These are phyloP conservation scores for Babyrousa celebensis DNA, from an alignment of 2,797 vertebrate species.

Conservation along the genomic window DNA sequence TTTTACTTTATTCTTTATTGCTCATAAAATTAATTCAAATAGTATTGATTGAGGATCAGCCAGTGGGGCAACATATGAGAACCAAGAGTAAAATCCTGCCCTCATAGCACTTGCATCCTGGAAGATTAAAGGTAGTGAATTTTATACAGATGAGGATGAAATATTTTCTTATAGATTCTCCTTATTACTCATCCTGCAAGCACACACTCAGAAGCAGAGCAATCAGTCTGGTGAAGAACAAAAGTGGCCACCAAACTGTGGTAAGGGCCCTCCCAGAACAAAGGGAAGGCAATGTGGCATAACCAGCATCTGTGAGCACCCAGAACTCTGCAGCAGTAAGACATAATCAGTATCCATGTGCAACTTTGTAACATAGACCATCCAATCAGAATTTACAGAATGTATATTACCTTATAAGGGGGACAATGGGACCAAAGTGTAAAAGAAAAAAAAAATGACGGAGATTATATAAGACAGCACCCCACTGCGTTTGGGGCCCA, in stretches of 20 bases:
- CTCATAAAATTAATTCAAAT: not conserved
- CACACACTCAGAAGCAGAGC: not conserved
- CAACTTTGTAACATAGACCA: no score
- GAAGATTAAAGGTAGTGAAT: not conserved
- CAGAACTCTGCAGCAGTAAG: no score
- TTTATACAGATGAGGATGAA: not conserved
- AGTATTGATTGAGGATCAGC: not conserved
- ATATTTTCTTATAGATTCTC: not conserved
- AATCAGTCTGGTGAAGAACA: not conserved
- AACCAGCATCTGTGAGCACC: no score
- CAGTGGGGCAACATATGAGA: not conserved
- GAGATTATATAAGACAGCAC: no score
- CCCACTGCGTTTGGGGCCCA: no score
- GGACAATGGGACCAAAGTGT: no score
- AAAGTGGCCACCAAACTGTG: not conserved
- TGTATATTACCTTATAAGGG: no score
- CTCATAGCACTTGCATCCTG: not conserved
- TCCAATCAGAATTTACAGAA: no score
- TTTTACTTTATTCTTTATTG: not conserved
- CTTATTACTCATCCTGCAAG: not conserved
- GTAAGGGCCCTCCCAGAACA: no score
- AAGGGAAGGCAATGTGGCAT: no score
- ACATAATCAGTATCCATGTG: no score
- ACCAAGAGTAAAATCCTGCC: not conserved
- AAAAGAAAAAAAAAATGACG: no score